Evolutionary conservation across 2,797 vertebrate genomes (phyloP).

Genomic region (Melanotaenia maccullochi): DNA sequence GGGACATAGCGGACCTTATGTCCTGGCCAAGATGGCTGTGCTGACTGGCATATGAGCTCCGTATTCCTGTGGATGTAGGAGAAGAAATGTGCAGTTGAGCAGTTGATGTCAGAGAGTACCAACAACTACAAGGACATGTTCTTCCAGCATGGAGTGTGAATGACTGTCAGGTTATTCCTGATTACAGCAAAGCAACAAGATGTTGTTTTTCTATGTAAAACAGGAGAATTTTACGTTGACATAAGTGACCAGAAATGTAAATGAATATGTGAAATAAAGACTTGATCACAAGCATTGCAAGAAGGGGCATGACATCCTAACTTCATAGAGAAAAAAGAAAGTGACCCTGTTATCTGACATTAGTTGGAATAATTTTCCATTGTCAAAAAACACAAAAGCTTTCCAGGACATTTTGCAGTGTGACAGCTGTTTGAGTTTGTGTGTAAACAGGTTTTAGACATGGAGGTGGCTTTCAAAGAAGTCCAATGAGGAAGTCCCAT

Average conservation of each 20-base stretch:
- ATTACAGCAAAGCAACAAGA: not conserved
- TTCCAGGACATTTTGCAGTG: too few relatives aligned
- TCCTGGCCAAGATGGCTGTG: slow-evolving; percentile 94
- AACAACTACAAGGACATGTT: not conserved
- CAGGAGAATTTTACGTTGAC: not conserved
- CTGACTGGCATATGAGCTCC: slow-evolving; percentile 93
- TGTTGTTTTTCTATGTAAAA: not conserved
- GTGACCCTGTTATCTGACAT: not conserved
- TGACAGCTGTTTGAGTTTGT: too few relatives aligned
- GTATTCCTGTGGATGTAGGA: slow-evolving; percentile 82
- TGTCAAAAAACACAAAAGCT: not conserved
- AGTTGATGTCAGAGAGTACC: not conserved
- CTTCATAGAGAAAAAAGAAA: not conserved
- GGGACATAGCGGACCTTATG: slow-evolving; percentile 89
- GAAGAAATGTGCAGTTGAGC: not conserved
- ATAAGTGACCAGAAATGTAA: not conserved
- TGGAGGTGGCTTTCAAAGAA: not conserved
- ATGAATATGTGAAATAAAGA: not conserved
- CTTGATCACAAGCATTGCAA: not conserved
- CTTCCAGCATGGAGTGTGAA: not conserved
- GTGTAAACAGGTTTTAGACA: not conserved
- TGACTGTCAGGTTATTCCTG: slow-evolving; percentile 4
- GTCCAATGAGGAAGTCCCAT: not conserved
- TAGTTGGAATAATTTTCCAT: not conserved
- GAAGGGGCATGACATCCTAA: not conserved